Evolutionary conservation across 1,140 invertebrate genomes (phyloP), one percentile per base, ranked within the genome.

Genomic region (Drosophila biarmipes): DNA sequence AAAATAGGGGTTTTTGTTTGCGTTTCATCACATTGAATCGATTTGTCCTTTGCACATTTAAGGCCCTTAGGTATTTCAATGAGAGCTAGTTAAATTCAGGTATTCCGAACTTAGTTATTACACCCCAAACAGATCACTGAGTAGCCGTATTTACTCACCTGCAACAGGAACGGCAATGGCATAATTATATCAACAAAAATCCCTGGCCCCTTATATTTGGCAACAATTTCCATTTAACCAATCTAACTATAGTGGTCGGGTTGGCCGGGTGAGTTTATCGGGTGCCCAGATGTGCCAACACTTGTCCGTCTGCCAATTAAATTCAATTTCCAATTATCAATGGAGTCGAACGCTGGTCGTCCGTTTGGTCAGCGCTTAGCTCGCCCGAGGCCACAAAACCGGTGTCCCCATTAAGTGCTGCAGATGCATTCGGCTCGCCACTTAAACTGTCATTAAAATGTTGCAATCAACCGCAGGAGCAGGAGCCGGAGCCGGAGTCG

Each of bases 401-500:
- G 40, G 49, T 43, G 62, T 35, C 29, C 19, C 46, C 68, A 73
- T 62, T 73, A 73, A 79, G 68, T 66, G 76, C 76, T 63, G 72
- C 58, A 66, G 73, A 66, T 80, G 72, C 78, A 77, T 67, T 86
- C 64, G 62, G 48, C 67, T 68, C 69, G 63, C 29, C 84, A 87
- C 68, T 87, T 87, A 81, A 85, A 78, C 73, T 81, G 82, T 86
- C 74, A 78, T 87, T 86, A 82, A 86, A 87, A 78, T 87, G 82
- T 81, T 81, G 82, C 67, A 86, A 82, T 82, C 80, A 80, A 73
- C 78, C 78, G 58, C 72, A 87, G 64, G 80, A 66, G 77, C 29
- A 7, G 29, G 29, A 31, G 8, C 29, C 8, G 29, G 27, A 7
- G 1, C 27, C 1, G 27, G 58, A 62, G n/a, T n/a, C n/a, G n/a